Evolutionary conservation across 2,797 vertebrate genomes (phyloP), one percentile per base, ranked within the genome.

Genomic region (Pteropus rufus): DNA sequence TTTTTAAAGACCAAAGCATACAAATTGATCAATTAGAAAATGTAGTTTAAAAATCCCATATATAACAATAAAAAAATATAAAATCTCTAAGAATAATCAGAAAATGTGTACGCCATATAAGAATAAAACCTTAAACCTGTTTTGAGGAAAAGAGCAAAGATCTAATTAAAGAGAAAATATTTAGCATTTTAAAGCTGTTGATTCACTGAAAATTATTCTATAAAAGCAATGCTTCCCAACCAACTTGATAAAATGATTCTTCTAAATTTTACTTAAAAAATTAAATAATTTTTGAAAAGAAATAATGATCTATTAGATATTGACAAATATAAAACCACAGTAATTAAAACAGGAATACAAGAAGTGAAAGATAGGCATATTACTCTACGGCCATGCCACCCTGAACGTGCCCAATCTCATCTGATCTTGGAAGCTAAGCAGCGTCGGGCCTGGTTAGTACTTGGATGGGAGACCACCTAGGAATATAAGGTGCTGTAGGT

Each of bases 261-360:
- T 73, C 46, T 79, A 93, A 79, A 64, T 10, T 93, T 93, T 69
- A 83, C 58, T 67, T 84, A 84, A 84, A 93, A 93, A 31, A 88
- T 54, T 4, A 75, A 87, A 46, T 83, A 79, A 44, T 26, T 84
- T 85, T 77, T 91, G 3, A 85, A 89, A 94, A 70, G 58, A 75
- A 86, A 41, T 54, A 94, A 84, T 39, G 56, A 69, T 44, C 7
- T 29, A 82, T 34, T 64, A 26, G 24, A 54, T 58, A 79, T 2
- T 73, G 67, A 73, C n/a, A 64, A 54, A 52, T 39, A 72, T 80
- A 93, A 83, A 91, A 76, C 31, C 34, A 23, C 11, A 92, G 23
- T 36, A 93, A 88, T 36, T 83, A 75, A 29, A 65, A 72, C 12
- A 83, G 21, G 10, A 89, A 54, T 83, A 65, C 2, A 85, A 91